Base-by-base conservation (phyloP, 2,797 vertebrate genomes). In the Cuniculus paca region DNA sequence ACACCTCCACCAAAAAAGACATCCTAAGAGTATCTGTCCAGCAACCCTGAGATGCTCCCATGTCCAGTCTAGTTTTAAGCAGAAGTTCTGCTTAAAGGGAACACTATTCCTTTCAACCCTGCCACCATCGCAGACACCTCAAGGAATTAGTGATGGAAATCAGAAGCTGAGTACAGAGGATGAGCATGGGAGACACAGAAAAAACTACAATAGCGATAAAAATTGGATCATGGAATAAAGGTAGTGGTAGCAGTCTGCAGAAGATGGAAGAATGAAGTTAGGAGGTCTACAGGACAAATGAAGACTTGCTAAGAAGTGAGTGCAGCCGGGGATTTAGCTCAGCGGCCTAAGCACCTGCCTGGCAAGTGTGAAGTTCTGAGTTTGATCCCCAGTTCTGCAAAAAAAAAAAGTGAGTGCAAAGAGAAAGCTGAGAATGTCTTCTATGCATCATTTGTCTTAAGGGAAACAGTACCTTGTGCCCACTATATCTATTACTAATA, bases 341-440 rank as follows among this genome's bases (percentile, higher is more conserved):
- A n/a, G n/a, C n/a, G n/a, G n/a, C n/a, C n/a, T n/a, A n/a, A n/a
- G n/a, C n/a, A n/a, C n/a, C n/a, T n/a, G n/a, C n/a, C n/a, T n/a
- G n/a, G n/a, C n/a, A n/a, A n/a, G n/a, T n/a, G n/a, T n/a, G n/a
- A n/a, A n/a, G n/a, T n/a, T n/a, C n/a, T n/a, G n/a, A n/a, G n/a
- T n/a, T n/a, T n/a, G n/a, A n/a, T n/a, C n/a, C n/a, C n/a, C n/a
- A n/a, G n/a, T n/a, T n/a, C n/a, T n/a, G n/a, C n/a, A n/a, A n/a
- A n/a, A n/a, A n/a, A n/a, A 58, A 86, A 74, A 20, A 42, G 20
- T 68, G 6, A 85, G 26, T 36, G 31, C n/a, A 58, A 81, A 88
- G 54, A 74, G 48, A 91, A 95, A 88, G 82, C 79, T 58, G 56
- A 95, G 61, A 83, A 81, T 50, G 36, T 39, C 61, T 88, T 74